Evolutionary conservation across 2,888 invertebrate genomes (phyloP).

Genomic region (Neocrepidodera transversa): DNA sequence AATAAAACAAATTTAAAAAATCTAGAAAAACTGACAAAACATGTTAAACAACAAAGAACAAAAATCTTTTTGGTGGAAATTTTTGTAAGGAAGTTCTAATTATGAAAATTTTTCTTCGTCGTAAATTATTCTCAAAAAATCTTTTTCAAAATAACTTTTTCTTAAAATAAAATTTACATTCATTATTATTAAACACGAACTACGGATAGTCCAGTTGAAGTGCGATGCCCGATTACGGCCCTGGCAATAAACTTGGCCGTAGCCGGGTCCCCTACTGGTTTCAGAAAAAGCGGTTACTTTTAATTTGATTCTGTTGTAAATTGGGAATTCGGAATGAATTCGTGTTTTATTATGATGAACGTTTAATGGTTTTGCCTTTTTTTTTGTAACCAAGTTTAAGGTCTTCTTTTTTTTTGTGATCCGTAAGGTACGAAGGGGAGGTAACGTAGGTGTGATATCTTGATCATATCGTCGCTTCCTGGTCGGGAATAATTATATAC

Average conservation of each 20-base stretch:
- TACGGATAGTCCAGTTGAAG: neutral
- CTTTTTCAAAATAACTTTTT: too few relatives aligned
- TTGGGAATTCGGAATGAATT: constrained; percentile 36
- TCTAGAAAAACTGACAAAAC: too few relatives aligned
- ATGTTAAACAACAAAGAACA: too few relatives aligned
- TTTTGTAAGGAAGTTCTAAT: too few relatives aligned
- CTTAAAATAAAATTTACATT: too few relatives aligned
- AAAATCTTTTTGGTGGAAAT: too few relatives aligned
- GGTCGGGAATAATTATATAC: constrained; percentile 4
- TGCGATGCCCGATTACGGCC: constrained; percentile 27
- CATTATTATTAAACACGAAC: too few relatives aligned
- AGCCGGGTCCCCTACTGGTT: constrained; percentile 28
- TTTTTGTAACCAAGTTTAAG: constrained; percentile 11
- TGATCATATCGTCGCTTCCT: constrained; percentile 21
- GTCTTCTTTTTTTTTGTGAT: constrained; percentile 14
- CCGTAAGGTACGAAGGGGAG: neutral
- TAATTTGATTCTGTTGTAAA: constrained; percentile 37
- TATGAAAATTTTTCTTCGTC: too few relatives aligned
- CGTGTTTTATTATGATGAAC: constrained; percentile 34
- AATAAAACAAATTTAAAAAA: too few relatives aligned
- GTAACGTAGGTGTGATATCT: constrained; percentile 24
- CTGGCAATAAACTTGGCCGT: constrained; percentile 29
- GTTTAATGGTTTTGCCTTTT: constrained; percentile 30
- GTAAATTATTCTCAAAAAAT: too few relatives aligned
- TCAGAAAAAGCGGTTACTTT: constrained; percentile 35